Evolutionary conservation across 2,888 invertebrate species (phyloP), one percentile per base, ranked within the genome.

Genomic region (Stenodera caucasica): DNA sequence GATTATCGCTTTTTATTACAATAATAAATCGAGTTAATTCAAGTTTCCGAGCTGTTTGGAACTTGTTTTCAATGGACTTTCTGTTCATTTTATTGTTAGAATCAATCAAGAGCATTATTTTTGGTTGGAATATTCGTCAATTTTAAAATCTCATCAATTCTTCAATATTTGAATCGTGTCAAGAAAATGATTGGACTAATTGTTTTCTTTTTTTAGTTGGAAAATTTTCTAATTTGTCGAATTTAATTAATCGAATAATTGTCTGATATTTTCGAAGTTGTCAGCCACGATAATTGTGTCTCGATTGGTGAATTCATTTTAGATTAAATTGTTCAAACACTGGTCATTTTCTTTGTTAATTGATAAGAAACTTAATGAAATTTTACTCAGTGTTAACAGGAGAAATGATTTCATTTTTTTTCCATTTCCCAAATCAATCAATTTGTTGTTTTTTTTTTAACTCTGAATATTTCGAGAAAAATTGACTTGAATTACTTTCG

Each of bases 301-400:
- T 33, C 12, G 8, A 14, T 52, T 12, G 5, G 1, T 7, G 33
- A 52, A 52, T 32, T 52, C 32, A 2, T 2, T n/a, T 52, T 21
- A 21, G 6, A 52, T 52, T 5, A 52, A 52, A 15, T 32, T 6
- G 4, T 52, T 26, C 2, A 52, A 52, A 52, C 52, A 52, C 11
- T 1, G 0, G 0, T 30, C 1, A 52, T 30, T 52, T 15, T 11
- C 1, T 2, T 21, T 14, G 8, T 51, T 51, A 4, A 12, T 52
- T 32, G 11, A n/a, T 12, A 21, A 6, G 8, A 9, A 37, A 15
- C 8, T 21, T 18, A 15, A 15, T 2, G 8, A 12, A 45, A 21
- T 11, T 45, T 45, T 21, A 45, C 18, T 5, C 18, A 45, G 7
- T 21, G 21, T 18, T 11, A 21, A 21, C 0, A 45, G 1, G 11